Percentiles rank a stretch among this genome's conserved stretches.
phyloP scores from a whole-genome alignment of 2,797 vertebrate species.

The Anguilla anguilla region DNA sequence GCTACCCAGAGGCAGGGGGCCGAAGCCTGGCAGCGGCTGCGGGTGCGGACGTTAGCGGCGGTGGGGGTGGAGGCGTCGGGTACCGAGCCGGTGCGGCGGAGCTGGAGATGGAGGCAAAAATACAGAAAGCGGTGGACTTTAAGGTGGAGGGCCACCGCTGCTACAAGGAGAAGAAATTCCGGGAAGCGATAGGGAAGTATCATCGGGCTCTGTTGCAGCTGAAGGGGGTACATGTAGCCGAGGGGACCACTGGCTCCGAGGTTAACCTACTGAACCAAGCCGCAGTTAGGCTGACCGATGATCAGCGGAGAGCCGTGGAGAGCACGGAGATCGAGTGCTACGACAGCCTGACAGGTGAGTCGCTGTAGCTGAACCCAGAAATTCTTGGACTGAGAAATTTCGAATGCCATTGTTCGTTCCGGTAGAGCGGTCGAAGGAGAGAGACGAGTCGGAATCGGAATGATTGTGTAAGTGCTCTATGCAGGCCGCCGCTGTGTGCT shows the following conservation, averaged over 20 bases:
- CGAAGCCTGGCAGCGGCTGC: slow-evolving; percentile 71
- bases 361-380: background rate
- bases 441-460: slow-evolving; percentile 3
- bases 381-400: background rate
- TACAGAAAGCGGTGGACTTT: slow-evolving; percentile 88
- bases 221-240: slow-evolving; percentile 78
- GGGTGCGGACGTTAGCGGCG: slow-evolving; percentile 58
- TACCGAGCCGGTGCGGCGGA: slow-evolving; percentile 63
- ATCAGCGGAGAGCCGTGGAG: slow-evolving; percentile 85
- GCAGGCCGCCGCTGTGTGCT: slow-evolving; percentile 28
- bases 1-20: slow-evolving; percentile 78
- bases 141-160: slow-evolving; percentile 88
- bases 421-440: slow-evolving; percentile 41
- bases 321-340: slow-evolving; percentile 92
- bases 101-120: slow-evolving; percentile 82
- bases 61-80: slow-evolving; percentile 49
- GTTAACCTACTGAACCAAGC: slow-evolving; percentile 76
- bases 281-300: slow-evolving; percentile 77
- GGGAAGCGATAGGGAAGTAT: slow-evolving; percentile 92
- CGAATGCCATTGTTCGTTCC: slow-evolving; percentile 37
- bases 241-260: slow-evolving; percentile 75
- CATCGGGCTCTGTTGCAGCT: slow-evolving; percentile 90
- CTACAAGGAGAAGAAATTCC: slow-evolving; percentile 94
- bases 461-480: background rate
- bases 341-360: slow-evolving; percentile 88